Conservation (phyloP, 2,113 vertebrate genomes). For the Aythya baeri region DNA sequence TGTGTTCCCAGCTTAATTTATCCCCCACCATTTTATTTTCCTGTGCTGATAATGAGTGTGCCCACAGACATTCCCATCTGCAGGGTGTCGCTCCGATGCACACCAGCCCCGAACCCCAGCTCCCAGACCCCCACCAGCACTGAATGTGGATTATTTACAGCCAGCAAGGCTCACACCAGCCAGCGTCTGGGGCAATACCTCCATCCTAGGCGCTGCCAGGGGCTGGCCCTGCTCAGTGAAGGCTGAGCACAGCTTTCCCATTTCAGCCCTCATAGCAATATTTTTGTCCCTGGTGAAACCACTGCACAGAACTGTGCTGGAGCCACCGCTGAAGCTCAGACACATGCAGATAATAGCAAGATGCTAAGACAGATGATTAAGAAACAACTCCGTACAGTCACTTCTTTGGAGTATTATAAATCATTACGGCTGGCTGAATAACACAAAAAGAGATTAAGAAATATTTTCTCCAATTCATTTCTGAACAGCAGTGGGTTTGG, state of each 20-base stretch:
- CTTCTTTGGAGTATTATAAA: constrained; percentile 15
- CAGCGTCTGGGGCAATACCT: not conserved
- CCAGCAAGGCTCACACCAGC: not conserved
- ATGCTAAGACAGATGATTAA: constrained; percentile 17
- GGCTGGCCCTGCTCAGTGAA: not conserved
- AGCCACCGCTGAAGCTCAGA: not conserved
- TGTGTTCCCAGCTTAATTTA: constrained; percentile 6
- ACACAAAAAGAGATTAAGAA: constrained; percentile 59
- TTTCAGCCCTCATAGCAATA: not conserved
- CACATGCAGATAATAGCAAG: not conserved
- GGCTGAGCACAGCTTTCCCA: not conserved
- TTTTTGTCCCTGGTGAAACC: not conserved
- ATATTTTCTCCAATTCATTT: constrained; percentile 61
- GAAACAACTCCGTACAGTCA: not conserved
- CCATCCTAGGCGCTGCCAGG: not conserved
- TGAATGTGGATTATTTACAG: constrained; percentile 7
- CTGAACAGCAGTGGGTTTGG: constrained; percentile 61
- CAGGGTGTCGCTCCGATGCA: not conserved
- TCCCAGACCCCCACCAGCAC: not conserved
- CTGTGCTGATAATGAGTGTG: not conserved
- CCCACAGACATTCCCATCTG: not conserved
- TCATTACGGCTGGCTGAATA: constrained; percentile 39
- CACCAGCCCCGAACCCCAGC: not conserved
- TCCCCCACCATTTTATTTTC: constrained; percentile 22
- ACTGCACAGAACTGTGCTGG: not conserved